Evolutionary conservation across 2,113 vertebrate genomes (phyloP).

Genomic region (Pionites leucogaster): DNA sequence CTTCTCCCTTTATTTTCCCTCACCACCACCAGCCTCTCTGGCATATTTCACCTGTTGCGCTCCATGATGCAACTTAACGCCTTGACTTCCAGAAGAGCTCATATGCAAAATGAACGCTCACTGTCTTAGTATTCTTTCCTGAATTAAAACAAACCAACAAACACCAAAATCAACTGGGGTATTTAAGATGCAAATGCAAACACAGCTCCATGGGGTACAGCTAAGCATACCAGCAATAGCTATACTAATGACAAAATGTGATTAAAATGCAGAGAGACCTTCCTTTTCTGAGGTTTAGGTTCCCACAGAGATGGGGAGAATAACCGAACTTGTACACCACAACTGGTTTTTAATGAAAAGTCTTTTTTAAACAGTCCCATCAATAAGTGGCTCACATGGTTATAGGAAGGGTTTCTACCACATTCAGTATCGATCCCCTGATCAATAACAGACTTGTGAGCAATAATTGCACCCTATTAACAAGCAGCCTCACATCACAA

Average conservation of each 20-base stretch:
- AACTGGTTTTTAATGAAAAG: background rate
- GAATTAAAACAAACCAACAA: background rate
- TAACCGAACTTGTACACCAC: background rate
- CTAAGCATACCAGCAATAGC: background rate
- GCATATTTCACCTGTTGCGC: background rate
- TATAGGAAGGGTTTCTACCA: background rate
- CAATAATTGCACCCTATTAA: constrained; percentile 13
- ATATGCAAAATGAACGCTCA: background rate
- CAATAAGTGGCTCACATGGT: background rate
- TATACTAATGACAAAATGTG: background rate
- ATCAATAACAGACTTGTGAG: constrained; percentile 25
- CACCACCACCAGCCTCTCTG: background rate
- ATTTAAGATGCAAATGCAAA: background rate
- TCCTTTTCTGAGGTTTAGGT: background rate
- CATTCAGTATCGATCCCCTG: background rate
- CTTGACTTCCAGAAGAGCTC: background rate
- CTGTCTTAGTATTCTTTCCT: background rate
- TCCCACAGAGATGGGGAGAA: background rate
- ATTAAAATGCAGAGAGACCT: background rate
- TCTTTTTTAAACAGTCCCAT: background rate
- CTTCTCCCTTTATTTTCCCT: background rate
- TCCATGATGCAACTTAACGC: background rate
- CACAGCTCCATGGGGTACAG: background rate
- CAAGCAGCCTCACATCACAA: background rate
- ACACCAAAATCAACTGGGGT: background rate